Percentiles rank a stretch among this genome's conserved stretches.
These are phyloP conservation scores for Nomada ferruginata DNA, from an alignment of 2,888 invertebrate genomes.

Conservation along the genomic window DNA sequence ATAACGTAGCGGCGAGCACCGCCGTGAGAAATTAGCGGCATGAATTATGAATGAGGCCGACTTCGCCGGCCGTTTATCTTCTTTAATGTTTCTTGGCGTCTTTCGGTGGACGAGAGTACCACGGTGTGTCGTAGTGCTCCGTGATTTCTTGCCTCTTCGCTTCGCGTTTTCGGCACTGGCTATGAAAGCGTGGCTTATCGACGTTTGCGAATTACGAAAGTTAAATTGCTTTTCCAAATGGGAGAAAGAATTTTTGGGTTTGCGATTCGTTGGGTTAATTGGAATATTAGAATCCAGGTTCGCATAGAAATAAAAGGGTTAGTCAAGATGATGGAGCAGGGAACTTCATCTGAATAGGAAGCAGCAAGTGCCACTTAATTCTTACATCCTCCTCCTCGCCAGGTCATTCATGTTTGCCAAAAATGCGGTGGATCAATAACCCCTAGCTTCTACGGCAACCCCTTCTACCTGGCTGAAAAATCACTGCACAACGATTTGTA, in stretches of 20 bases:
- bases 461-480: not conserved
- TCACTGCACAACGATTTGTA: not conserved
- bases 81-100: slow-evolving; percentile 68
- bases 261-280: not conserved
- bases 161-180: not conserved
- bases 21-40: slow-evolving; percentile 72
- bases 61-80: slow-evolving; percentile 70
- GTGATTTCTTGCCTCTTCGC: slow-evolving; percentile 39
- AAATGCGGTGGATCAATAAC: slow-evolving; percentile 31
- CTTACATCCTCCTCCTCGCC: not conserved
- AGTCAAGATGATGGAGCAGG: not conserved
- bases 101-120: slow-evolving; percentile 33
- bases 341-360: not conserved
- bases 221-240: not conserved
- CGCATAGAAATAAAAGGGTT: not conserved
- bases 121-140: slow-evolving; percentile 14
- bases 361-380: slow-evolving; percentile 11
- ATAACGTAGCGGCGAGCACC: slow-evolving; percentile 65
- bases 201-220: not conserved
- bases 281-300: not conserved
- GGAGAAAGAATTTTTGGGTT: not conserved
- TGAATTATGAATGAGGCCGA: slow-evolving; percentile 73
- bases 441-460: not conserved
- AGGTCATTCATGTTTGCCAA: slow-evolving; percentile 24
- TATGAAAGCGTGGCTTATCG: not conserved